Conservation (phyloP, 2,113 vertebrate species). For the Protomyctophum bolini region DNA sequence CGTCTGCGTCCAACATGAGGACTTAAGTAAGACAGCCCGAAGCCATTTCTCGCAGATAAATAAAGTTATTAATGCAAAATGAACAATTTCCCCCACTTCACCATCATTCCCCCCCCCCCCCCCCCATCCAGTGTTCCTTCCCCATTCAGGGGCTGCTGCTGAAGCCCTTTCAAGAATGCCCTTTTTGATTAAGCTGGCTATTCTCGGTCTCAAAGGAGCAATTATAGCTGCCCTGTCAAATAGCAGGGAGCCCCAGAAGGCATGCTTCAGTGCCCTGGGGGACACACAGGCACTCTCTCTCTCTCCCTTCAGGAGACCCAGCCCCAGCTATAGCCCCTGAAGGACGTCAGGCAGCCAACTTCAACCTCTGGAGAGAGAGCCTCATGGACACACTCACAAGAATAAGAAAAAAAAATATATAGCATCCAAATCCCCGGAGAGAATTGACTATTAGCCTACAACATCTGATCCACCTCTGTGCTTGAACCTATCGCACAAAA, state of each 20-base stretch:
- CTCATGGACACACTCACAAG: conserved; percentile 50
- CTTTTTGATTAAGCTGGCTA: conserved; percentile 65
- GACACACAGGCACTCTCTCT: conserved; percentile 10
- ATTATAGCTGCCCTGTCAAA: conserved; percentile 75
- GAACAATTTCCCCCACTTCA: conserved; percentile 48
- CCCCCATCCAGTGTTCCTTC: conserved; percentile 42
- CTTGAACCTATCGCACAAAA: conserved; percentile 42
- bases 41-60: conserved; percentile 60
- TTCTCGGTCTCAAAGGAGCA: conserved; percentile 70
- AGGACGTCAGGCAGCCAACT: conserved; percentile 4
- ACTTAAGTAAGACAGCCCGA: conserved; percentile 51
- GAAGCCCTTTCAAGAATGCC: conserved; percentile 57
- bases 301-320: not conserved
- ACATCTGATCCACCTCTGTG: conserved; percentile 34
- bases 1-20: conserved; percentile 41
- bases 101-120: conserved; percentile 18
- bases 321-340: conserved; percentile 48
- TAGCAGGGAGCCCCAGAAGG: conserved; percentile 62
- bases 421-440: conserved; percentile 42
- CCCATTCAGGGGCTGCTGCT: conserved; percentile 42
- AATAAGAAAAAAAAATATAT: conserved; percentile 51
- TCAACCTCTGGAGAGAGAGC: conserved; percentile 46
- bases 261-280: conserved; percentile 56
- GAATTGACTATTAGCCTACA: not conserved
- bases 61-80: conserved; percentile 66